Base-by-base conservation (phyloP, 2,113 vertebrate genomes). In the Saccopteryx bilineata region DNA sequence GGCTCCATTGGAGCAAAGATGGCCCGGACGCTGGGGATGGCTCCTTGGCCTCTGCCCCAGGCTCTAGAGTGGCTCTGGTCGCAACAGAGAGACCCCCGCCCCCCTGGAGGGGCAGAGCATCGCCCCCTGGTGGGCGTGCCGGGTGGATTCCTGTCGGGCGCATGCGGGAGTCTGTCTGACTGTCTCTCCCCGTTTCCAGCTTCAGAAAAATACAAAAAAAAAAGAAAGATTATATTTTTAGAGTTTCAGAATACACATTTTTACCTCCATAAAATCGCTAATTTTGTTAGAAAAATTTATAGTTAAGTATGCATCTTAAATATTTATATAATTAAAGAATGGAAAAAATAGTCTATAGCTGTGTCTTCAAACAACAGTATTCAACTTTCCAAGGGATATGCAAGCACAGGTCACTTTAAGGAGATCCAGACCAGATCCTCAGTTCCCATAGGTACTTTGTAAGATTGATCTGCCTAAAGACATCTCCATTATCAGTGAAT, bases 221-320 rank as follows among this genome's bases (percentile, higher is more conserved):
- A n/a, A 69, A 96, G 91, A 94, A 48, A 48, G 4, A 74, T 83
- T 46, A 5, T 3, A 75, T 81, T 80, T 84, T 75, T 72, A 74
- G 9, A n/a, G 23, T 93, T 94, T 11, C 39, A 80, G 50, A 66
- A 56, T 85, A 85, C 7, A 84, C 39, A 92, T 95, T 81, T 88
- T 93, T 93, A 76, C 60, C 18, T 84, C 48, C 1, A 10, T 74
- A 76, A 52, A 74, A 75, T 88, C 80, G 39, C 65, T 95, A 89
- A 91, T 52, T 75, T 88, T 33, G 31, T 90, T 92, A 48, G 95
- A 83, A 85, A 92, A 90, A 58, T 76, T 71, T 86, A 60, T 39
- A 74, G 10, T 78, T 80, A 93, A 84, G 50, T 91, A 50, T 95
- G 28, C 3, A 71, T 52, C 63, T 92, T 94, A 75, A 75, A 78